Evolutionary conservation across 1,140 invertebrate species (phyloP).

Genomic region (Argopecten irradians): DNA sequence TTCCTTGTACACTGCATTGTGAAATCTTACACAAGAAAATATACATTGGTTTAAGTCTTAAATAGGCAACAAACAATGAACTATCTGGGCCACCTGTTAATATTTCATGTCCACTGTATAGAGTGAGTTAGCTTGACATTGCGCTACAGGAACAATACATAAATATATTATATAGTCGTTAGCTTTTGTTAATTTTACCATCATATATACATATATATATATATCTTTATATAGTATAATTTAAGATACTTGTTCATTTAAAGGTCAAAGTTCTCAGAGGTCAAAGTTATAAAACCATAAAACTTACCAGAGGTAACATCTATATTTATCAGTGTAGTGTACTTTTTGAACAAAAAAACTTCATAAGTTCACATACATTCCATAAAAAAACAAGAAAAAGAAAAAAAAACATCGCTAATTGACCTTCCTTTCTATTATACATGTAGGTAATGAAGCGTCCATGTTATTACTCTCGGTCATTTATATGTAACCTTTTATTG

Average conservation of each 20-base stretch:
- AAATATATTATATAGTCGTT: not conserved
- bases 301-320: not conserved
- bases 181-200: slow-evolving; percentile 2
- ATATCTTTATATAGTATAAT: not conserved
- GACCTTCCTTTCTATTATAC: too few species aligned
- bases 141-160: not conserved
- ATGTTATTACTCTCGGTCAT: too few species aligned
- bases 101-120: not conserved
- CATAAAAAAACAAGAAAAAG: too few species aligned
- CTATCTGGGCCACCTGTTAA: slow-evolving; percentile 15
- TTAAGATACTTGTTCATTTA: not conserved
- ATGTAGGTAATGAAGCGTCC: too few species aligned
- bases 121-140: slow-evolving; percentile 4
- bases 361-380: too few species aligned
- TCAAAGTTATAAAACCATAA: not conserved
- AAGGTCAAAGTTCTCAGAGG: not conserved
- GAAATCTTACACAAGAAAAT: slow-evolving; percentile 18
- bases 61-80: slow-evolving; percentile 22
- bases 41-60: not conserved
- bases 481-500: too few species aligned
- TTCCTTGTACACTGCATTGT: slow-evolving; percentile 21
- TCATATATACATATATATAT: too few species aligned
- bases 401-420: too few species aligned
- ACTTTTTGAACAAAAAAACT: too few species aligned
- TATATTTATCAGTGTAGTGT: too few species aligned